Evolutionary conservation across 2,113 vertebrate species (phyloP).

Genomic region (Antennarius striatus): DNA sequence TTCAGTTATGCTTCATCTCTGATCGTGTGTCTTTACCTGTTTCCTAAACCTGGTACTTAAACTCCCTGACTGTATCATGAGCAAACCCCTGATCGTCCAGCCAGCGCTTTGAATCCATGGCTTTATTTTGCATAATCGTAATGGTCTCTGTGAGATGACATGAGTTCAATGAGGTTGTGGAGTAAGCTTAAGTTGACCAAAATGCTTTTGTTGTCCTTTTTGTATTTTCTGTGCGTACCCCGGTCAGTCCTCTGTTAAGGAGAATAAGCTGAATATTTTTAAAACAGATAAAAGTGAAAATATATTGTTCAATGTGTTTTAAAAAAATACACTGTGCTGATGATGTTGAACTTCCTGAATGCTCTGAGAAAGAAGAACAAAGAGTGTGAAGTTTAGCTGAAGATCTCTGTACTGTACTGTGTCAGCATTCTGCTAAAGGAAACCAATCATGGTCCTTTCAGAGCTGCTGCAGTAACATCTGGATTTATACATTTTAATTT

Average conservation of each 20-base stretch:
- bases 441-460: conserved; percentile 53
- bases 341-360: conserved; percentile 74
- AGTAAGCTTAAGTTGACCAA: conserved; percentile 75
- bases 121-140: conserved; percentile 81
- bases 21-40: conserved; percentile 34
- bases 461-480: conserved; percentile 13
- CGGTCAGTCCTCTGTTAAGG: conserved; percentile 67
- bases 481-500: conserved; percentile 10
- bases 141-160: conserved; percentile 85
- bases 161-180: conserved; percentile 67
- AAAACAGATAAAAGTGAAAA: conserved; percentile 72
- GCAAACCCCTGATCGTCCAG: conserved; percentile 36
- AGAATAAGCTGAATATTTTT: conserved; percentile 81
- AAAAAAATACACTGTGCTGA: conserved; percentile 75
- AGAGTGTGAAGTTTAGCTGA: conserved; percentile 55
- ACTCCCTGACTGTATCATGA: conserved; percentile 49
- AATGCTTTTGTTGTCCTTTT: conserved; percentile 59
- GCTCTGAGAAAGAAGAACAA: conserved; percentile 73
- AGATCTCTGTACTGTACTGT: conserved; percentile 58
- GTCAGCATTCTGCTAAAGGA: conserved; percentile 60
- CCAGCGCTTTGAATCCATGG: conserved; percentile 73
- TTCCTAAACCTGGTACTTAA: conserved; percentile 47
- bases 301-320: conserved; percentile 76
- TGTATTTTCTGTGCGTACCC: conserved; percentile 64
- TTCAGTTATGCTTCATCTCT: conserved; percentile 12